Conservation (phyloP, 2,888 invertebrate species). For the Papilio demoleus region DNA sequence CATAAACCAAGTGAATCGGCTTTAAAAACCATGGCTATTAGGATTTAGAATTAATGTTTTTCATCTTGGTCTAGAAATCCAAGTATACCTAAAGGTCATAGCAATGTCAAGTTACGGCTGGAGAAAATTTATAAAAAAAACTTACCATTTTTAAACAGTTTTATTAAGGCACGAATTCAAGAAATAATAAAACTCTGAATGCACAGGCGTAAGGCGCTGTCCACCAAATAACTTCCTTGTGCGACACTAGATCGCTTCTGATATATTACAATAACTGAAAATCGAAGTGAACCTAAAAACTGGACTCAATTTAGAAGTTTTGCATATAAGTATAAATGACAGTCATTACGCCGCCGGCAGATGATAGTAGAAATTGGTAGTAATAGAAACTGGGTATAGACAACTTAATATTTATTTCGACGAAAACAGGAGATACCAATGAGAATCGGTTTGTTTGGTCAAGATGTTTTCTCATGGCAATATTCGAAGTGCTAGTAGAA, state of each 20-base stretch:
- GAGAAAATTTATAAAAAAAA: conserved; percentile 48
- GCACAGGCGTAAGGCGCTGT: neutral
- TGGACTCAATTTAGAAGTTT: conserved; percentile 26
- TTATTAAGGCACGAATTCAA: conserved; percentile 8
- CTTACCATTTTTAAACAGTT: conserved; percentile 64
- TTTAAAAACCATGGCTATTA: conserved; percentile 17
- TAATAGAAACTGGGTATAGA: conserved; percentile 2
- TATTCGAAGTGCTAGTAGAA: neutral
- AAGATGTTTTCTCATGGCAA: neutral
- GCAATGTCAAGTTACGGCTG: conserved; percentile 67
- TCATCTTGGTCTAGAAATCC: neutral
- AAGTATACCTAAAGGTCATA: conserved; percentile 63
- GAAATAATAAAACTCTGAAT: neutral
- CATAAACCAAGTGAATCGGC: conserved; percentile 23
- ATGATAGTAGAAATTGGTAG: neutral
- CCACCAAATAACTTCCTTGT: neutral
- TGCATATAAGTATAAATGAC: conserved; percentile 33
- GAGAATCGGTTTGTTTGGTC: too few relatives aligned
- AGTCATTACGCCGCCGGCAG: conserved; percentile 19
- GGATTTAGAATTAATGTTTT: neutral
- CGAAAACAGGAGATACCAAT: too few relatives aligned
- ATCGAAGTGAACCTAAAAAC: conserved; percentile 9
- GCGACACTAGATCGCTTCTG: neutral
- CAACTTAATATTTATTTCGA: neutral
- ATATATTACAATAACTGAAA: conserved; percentile 1